A percentile compares a stretch with the other conserved stretches of the same genome.
Evolutionary conservation across 2,113 vertebrate genomes (phyloP).

Genomic region (Trogon melanurus): DNA sequence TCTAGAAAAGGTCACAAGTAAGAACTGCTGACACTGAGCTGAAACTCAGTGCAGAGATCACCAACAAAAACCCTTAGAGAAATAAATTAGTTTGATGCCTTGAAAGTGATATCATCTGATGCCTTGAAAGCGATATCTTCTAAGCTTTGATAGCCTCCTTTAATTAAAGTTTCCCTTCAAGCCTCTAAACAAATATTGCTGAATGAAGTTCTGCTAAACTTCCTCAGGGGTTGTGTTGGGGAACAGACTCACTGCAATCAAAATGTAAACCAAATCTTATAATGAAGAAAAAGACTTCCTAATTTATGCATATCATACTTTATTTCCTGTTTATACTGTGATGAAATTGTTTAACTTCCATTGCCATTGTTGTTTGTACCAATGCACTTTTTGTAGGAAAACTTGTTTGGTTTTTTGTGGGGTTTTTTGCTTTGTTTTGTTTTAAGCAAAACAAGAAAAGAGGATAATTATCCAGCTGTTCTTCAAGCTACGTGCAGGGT

Average conservation of each 20-base stretch:
- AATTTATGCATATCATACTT: not conserved
- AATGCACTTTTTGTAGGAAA: not conserved
- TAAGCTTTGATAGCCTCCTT: not conserved
- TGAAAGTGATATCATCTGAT: not conserved
- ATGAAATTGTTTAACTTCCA: not conserved
- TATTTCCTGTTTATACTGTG: not conserved
- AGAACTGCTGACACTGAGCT: not conserved
- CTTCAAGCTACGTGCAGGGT: not conserved
- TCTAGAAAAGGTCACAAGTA: not conserved
- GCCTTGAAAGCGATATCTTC: not conserved
- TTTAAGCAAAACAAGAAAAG: not conserved
- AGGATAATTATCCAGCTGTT: not conserved
- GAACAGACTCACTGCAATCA: not conserved
- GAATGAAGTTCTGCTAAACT: not conserved
- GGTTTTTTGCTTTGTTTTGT: not conserved
- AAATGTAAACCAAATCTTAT: not conserved
- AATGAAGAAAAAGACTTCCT: not conserved
- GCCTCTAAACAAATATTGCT: not conserved
- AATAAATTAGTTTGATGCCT: not conserved
- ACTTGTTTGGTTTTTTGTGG: not conserved
- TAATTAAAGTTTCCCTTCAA: constrained; percentile 4
- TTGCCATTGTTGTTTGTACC: not conserved
- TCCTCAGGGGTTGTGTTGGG: not conserved
- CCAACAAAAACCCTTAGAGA: not conserved
- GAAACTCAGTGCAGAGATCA: not conserved